Conservation (phyloP, 2,797 vertebrate genomes). For the Anomalospiza imberbis region DNA sequence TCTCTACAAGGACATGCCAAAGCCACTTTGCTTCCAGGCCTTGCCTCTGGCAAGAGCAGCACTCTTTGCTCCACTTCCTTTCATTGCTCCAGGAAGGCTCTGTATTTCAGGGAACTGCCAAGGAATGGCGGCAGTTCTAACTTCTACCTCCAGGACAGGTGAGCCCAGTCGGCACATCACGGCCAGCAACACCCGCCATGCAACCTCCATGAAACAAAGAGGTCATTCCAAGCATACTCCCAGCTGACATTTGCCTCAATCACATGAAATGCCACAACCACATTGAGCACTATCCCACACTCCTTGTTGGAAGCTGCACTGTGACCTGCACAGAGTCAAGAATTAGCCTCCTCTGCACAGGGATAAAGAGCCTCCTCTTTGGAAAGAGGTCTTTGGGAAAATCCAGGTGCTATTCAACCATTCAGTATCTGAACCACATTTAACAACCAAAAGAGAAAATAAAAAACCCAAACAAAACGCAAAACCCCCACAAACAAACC, state of each 20-base stretch:
- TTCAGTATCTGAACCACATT: background rate
- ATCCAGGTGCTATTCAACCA: background rate
- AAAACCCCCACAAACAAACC: background rate
- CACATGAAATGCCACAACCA: background rate
- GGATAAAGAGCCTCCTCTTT: background rate
- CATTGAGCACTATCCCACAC: background rate
- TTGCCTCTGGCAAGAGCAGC: background rate
- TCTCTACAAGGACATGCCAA: background rate
- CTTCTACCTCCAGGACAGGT: background rate
- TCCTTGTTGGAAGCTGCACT: background rate
- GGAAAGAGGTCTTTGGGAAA: background rate
- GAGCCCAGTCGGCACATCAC: background rate
- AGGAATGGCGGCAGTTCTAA: background rate
- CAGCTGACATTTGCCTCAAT: background rate
- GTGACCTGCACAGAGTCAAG: background rate
- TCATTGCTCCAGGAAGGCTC: background rate
- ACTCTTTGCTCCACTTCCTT: background rate
- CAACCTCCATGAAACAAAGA: background rate
- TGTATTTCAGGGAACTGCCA: background rate
- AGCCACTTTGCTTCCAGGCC: background rate
- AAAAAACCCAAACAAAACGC: background rate
- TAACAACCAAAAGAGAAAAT: background rate
- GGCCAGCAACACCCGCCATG: fast-evolving
- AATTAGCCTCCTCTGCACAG: background rate
- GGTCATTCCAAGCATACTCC: background rate